Base-by-base conservation (phyloP, 2,113 vertebrate genomes). In the Pomatostomus ruficeps region DNA sequence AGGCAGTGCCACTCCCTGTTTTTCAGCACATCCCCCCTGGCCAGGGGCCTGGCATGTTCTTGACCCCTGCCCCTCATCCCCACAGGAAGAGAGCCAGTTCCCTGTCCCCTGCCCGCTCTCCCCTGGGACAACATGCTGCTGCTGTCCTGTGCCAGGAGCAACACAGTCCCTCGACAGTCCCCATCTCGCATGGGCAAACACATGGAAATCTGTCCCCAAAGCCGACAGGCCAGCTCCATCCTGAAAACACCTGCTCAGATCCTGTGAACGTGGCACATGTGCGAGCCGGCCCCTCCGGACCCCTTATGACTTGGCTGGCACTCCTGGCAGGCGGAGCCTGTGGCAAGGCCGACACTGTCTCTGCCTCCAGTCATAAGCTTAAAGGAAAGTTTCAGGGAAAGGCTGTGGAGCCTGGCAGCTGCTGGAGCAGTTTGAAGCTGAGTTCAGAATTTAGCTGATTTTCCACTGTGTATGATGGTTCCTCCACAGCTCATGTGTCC, bases 301-400 rank as follows among this genome's bases (percentile, higher is more conserved):
- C 1, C 2, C 26, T 49, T 0, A 2, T 0, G 3, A 59, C 59
- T 33, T 0, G 2, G 33, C 75, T 79, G 84, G 33, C 3, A 0
- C 55, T 82, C 19, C 33, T 26, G 5, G 49, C 54, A 43, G 54
- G 49, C 67, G 61, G 43, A 65, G 26, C 36, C 2, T 1, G 18
- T 77, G 73, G 40, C 68, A 38, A 17, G 45, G 42, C 20, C 0
- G 0, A 12, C 33, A 14, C 24, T 59, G 45, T 40, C 54, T 43
- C 48, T 55, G 57, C 57, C 62, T 75, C 48, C 49, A 31, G 40
- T 20, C 63, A 33, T 10, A 59, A 24, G 55, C 45, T 36, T 38
- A 28, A 40, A 68, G n/a, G 55, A 71, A n/a, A 66, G 26, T 67
- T 81, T 54, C 52, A 62, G 42, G 58, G 49, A 52, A 23, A 80